Percentiles rank a stretch among this genome's conserved stretches.
Conservation (phyloP, 2,797 vertebrate genomes). For the Gadopsis bispinosus region DNA sequence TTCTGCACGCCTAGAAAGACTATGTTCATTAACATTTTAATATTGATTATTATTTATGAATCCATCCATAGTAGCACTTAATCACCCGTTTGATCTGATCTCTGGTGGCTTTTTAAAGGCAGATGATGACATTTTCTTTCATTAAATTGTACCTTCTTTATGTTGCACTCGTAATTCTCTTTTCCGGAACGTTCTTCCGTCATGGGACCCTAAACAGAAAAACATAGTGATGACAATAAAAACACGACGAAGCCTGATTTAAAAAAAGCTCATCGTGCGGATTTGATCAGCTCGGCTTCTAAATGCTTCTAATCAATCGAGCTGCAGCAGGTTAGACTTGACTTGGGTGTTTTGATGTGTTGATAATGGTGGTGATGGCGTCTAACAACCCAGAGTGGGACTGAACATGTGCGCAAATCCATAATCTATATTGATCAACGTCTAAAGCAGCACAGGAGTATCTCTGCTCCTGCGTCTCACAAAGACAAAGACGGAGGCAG, state of each 20-base stretch:
- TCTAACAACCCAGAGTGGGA: not conserved
- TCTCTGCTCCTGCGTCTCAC: constrained; percentile 32
- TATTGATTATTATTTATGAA: not conserved
- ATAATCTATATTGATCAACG: constrained; percentile 36
- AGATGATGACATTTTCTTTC: not conserved
- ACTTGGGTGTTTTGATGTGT: constrained; percentile 2
- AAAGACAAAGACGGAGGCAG: constrained; percentile 63
- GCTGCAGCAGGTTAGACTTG: not conserved
- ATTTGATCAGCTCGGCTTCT: constrained; percentile 11
- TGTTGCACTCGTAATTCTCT: not conserved
- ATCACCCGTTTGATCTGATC: not conserved
- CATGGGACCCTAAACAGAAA: constrained; percentile 15
- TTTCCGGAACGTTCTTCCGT: not conserved
- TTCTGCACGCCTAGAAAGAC: not conserved
- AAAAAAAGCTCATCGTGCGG: not conserved
- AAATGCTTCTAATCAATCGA: constrained; percentile 25
- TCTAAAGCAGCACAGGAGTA: not conserved
- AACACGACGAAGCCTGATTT: constrained; percentile 25
- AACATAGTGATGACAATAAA: not conserved
- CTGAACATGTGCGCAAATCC: not conserved
- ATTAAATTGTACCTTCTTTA: not conserved
- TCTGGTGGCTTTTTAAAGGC: not conserved
- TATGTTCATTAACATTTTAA: not conserved
- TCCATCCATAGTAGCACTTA: not conserved
- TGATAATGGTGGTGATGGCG: not conserved